A percentile compares a stretch with the other conserved stretches of the same genome.
Conservation (phyloP, 1,140 invertebrate species). For the Drosophila kohkoa region DNA sequence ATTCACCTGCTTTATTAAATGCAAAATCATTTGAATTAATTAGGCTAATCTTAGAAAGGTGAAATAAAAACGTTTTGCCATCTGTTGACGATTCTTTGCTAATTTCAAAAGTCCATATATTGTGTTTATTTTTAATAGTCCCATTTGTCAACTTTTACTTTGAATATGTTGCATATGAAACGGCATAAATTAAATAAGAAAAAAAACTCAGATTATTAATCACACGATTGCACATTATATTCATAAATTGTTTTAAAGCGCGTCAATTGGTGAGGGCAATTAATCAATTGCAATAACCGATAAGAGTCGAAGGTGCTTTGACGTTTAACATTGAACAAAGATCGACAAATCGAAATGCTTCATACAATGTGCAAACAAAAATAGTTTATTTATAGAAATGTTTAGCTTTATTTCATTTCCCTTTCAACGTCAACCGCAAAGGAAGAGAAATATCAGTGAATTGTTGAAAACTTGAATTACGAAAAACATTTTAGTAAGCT, state of each 20-base stretch:
- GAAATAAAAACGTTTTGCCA: too few relatives aligned
- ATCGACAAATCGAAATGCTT: neutral
- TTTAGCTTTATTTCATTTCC: too few relatives aligned
- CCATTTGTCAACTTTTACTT: neutral
- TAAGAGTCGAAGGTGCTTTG: conserved; percentile 41
- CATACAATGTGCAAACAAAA: neutral
- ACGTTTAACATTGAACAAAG: conserved; percentile 29
- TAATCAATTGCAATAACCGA: conserved; percentile 63
- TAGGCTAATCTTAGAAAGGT: too few relatives aligned
- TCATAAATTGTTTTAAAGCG: conserved; percentile 31
- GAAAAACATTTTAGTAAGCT: too few relatives aligned
- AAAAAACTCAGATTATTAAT: neutral
- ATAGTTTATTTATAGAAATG: too few relatives aligned
- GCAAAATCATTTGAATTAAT: neutral
- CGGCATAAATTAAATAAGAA: neutral
- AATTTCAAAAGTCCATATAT: too few relatives aligned
- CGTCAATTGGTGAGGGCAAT: conserved; percentile 54
- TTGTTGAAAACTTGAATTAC: too few relatives aligned
- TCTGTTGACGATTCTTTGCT: too few relatives aligned
- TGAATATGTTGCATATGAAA: neutral
- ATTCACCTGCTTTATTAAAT: neutral
- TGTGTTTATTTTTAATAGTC: neutral
- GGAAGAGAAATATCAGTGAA: too few relatives aligned
- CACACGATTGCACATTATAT: conserved; percentile 1
- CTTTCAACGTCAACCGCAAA: too few relatives aligned